Evolutionary conservation across 2,888 invertebrate genomes (phyloP).

Genomic region (Mesorhabditis belari): DNA sequence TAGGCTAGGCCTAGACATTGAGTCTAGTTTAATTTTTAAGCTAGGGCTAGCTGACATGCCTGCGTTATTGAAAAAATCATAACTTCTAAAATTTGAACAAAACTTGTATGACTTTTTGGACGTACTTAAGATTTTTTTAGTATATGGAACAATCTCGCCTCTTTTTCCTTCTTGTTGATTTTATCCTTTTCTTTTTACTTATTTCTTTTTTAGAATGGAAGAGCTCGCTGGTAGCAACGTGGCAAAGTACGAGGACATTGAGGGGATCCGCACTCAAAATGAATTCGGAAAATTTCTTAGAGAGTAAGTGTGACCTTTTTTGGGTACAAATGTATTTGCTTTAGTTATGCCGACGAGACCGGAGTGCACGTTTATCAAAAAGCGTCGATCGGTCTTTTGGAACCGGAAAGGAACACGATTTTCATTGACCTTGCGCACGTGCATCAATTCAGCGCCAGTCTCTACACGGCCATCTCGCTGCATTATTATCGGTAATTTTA

Average conservation of each 20-base stretch:
- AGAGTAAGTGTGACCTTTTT: constrained; percentile 63
- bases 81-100: too few relatives aligned
- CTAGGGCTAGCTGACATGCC: too few relatives aligned
- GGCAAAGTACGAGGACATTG: constrained; percentile 67
- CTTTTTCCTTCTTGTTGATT: too few relatives aligned
- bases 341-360: constrained; percentile 65
- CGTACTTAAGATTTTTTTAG: too few relatives aligned
- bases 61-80: too few relatives aligned
- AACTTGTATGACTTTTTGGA: too few relatives aligned
- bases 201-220: constrained; percentile 16
- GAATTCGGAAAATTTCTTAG: constrained; percentile 90
- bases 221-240: constrained; percentile 17
- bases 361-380: constrained; percentile 79
- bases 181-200: not conserved
- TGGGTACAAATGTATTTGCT: not conserved
- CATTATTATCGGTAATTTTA: constrained; percentile 73
- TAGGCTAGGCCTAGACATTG: too few relatives aligned
- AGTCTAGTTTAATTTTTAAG: too few relatives aligned
- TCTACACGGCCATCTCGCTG: constrained; percentile 84
- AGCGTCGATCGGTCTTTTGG: constrained; percentile 71
- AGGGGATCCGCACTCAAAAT: constrained; percentile 86
- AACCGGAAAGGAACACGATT: constrained; percentile 83
- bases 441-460: constrained; percentile 79
- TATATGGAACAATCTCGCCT: too few relatives aligned
- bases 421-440: constrained; percentile 57